Evolutionary conservation across 2,113 vertebrate genomes (phyloP).

Genomic region (Eclectus roratus): DNA sequence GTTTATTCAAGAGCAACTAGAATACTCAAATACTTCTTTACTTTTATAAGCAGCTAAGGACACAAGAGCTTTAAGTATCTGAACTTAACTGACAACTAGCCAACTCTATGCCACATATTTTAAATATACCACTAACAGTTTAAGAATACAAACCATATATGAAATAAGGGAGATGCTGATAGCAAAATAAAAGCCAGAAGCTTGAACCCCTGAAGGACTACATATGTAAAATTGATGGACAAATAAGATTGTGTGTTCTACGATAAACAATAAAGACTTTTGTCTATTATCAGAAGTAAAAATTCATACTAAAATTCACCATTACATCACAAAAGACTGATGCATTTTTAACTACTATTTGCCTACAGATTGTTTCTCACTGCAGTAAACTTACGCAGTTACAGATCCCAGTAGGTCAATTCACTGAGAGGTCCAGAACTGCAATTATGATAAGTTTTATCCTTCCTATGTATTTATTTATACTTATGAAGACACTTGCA

Average conservation of each 20-base stretch:
- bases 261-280: not conserved
- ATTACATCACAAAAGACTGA: not conserved
- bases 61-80: not conserved
- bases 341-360: not conserved
- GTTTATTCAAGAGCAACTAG: not conserved
- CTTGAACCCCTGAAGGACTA: not conserved
- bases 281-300: not conserved
- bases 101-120: not conserved
- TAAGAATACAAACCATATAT: not conserved
- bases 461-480: not conserved
- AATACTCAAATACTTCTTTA: not conserved
- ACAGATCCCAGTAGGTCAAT: not conserved
- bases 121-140: not conserved
- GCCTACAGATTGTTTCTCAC: not conserved
- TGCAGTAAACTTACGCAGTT: not conserved
- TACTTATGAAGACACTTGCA: not conserved
- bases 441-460: not conserved
- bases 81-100: not conserved
- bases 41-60: not conserved
- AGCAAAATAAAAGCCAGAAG: not conserved
- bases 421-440: not conserved
- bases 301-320: not conserved
- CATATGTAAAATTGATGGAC: fast-evolving
- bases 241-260: not conserved
- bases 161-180: not conserved